Conservation (phyloP, 2,888 invertebrate genomes). For the Dusona sp. region DNA sequence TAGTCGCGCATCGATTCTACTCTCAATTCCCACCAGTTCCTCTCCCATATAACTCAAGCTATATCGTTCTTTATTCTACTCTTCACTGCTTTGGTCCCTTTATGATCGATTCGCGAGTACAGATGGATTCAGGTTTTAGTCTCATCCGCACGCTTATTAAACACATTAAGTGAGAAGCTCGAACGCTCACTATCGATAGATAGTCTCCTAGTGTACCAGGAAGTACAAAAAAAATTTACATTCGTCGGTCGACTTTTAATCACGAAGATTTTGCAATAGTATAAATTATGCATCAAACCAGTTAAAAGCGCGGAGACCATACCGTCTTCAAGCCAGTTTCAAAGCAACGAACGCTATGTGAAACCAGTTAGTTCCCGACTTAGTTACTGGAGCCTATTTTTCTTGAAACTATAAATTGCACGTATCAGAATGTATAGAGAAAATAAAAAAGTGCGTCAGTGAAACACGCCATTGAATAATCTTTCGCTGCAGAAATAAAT, state of each 20-base stretch:
- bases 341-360: slow-evolving; percentile 27
- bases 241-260: slow-evolving; percentile 62
- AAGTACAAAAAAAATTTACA: no score
- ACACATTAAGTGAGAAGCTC: slow-evolving; percentile 41
- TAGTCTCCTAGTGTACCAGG: neutral
- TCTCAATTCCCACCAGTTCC: slow-evolving; percentile 62
- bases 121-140: slow-evolving; percentile 38
- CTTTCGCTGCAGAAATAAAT: neutral
- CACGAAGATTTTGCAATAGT: slow-evolving; percentile 57
- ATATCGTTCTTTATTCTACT: slow-evolving; percentile 41
- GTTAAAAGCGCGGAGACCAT: slow-evolving; percentile 24
- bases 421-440: neutral
- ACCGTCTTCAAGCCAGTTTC: slow-evolving; percentile 30
- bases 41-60: slow-evolving; percentile 43
- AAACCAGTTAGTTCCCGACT: slow-evolving; percentile 46
- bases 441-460: neutral
- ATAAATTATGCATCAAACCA: slow-evolving; percentile 54
- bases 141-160: slow-evolving; percentile 43
- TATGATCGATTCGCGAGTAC: slow-evolving; percentile 53
- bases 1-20: slow-evolving; percentile 68
- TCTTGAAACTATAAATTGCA: neutral
- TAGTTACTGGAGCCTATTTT: slow-evolving; percentile 18
- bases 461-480: neutral
- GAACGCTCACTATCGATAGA: slow-evolving; percentile 63
- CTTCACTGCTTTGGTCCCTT: slow-evolving; percentile 50